phyloP scores from a whole-genome alignment of 2,113 vertebrate species.

The Chloropsis cyanopogon region DNA sequence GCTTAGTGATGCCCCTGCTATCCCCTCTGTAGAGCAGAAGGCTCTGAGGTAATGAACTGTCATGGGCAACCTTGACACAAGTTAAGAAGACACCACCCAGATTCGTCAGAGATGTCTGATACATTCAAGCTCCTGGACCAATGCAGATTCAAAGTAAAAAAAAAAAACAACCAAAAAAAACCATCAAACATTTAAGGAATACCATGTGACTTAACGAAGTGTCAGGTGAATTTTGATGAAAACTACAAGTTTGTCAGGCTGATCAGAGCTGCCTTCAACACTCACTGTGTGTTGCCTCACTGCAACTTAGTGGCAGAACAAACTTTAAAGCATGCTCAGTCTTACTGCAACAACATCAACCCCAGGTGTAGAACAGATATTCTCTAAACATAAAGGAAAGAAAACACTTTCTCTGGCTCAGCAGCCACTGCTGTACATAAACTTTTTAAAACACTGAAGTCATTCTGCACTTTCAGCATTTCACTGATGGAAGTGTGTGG shows the following conservation, averaged over 20 bases:
- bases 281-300: not conserved
- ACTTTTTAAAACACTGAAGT: not conserved
- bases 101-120: not conserved
- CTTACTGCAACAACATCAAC: not conserved
- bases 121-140: not conserved
- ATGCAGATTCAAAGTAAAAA: not conserved
- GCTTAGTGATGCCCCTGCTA: not conserved
- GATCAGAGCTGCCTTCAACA: not conserved
- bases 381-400: not conserved
- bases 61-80: rapidly evolving
- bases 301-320: not conserved
- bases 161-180: not conserved
- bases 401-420: not conserved
- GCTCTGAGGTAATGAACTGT: not conserved
- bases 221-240: not conserved
- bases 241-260: not conserved
- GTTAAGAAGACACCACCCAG: not conserved
- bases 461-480: not conserved
- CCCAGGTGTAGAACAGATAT: not conserved
- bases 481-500: not conserved
- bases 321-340: not conserved
- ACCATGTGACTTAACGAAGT: not conserved
- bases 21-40: rapidly evolving
- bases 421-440: not conserved
- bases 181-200: not conserved